phyloP scores from a whole-genome alignment of 2,113 vertebrate species.

The Myxocyprinus asiaticus region DNA sequence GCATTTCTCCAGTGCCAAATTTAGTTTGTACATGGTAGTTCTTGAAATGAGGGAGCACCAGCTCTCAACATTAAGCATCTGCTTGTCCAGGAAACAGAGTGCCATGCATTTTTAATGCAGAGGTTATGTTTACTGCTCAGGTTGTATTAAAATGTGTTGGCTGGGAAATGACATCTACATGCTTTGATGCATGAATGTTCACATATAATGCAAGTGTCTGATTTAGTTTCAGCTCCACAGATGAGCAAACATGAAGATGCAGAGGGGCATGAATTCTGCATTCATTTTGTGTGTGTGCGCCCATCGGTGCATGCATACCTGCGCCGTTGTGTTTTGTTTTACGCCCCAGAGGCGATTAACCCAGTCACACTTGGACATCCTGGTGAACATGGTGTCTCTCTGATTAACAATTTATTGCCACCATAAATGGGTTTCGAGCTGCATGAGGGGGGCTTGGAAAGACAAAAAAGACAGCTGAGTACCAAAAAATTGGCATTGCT shows the following conservation, averaged over 20 bases:
- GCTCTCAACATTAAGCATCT: constrained; percentile 19
- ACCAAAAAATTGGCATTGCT: constrained; percentile 14
- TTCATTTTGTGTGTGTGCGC: too few species aligned
- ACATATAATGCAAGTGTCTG: background rate
- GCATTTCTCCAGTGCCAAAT: constrained; percentile 27
- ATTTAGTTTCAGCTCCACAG: background rate
- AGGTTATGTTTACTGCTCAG: constrained; percentile 15
- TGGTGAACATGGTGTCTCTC: constrained; percentile 18
- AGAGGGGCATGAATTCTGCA: background rate
- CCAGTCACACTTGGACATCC: constrained; percentile 25
- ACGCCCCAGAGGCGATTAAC: constrained; percentile 30
- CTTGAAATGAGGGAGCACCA: constrained; percentile 10
- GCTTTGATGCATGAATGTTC: constrained; percentile 10
- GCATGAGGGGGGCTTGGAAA: background rate
- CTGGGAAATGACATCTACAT: background rate
- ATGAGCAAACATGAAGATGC: background rate
- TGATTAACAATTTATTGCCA: constrained; percentile 42
- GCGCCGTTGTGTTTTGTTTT: background rate
- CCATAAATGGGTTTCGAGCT: constrained; percentile 13
- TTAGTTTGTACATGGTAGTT: constrained; percentile 17
- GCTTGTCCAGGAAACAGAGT: constrained; percentile 8
- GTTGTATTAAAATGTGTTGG: background rate
- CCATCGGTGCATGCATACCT: constrained; percentile 4
- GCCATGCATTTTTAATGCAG: constrained; percentile 40
- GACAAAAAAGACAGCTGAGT: constrained; percentile 20